These are phyloP conservation scores for Protophormia terraenovae DNA, from an alignment of 2,888 invertebrate species.

Conservation along the genomic window DNA sequence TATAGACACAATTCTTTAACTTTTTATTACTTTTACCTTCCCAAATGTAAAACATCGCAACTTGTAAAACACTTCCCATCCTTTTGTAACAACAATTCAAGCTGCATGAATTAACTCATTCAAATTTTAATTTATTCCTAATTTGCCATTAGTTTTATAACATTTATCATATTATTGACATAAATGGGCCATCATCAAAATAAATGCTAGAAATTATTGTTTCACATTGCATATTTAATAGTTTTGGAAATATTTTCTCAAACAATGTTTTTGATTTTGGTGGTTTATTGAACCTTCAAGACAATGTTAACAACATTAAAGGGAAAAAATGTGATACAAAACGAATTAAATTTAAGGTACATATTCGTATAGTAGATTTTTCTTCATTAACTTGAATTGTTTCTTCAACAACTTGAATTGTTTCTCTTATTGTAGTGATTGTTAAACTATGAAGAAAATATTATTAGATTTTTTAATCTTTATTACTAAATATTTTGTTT, in stretches of 20 bases:
- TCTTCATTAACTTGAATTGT: too few species aligned
- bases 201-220: background rate
- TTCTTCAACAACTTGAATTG: too few species aligned
- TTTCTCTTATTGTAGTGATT: too few species aligned
- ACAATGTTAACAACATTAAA: background rate
- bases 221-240: background rate
- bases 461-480: too few species aligned
- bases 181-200: constrained; percentile 19
- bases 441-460: too few species aligned
- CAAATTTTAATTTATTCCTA: background rate
- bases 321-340: background rate
- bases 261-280: background rate
- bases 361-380: too few species aligned
- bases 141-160: background rate
- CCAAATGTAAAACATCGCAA: background rate
- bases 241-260: background rate
- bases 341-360: background rate
- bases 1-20: too few species aligned
- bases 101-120: background rate
- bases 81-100: background rate
- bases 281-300: constrained; percentile 31
- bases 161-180: constrained; percentile 12
- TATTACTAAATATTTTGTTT: too few species aligned
- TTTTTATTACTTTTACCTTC: background rate
- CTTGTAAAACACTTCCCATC: background rate